Percentiles rank a stretch among this genome's conserved stretches.
Evolutionary conservation across 2,888 invertebrate genomes (phyloP).

Genomic region (Cordilura impudica): DNA sequence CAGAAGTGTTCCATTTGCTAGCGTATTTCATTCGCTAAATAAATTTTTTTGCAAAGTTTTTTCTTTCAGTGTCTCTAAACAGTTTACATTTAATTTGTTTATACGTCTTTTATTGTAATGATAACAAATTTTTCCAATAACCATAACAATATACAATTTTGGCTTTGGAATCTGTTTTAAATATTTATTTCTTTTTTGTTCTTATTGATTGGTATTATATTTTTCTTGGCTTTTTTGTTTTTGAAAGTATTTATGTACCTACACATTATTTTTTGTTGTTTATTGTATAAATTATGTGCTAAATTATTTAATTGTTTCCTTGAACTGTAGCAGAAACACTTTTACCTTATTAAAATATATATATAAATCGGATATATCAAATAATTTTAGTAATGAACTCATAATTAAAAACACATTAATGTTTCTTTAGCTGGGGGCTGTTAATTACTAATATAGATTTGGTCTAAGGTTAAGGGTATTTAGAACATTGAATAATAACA

Average conservation of each 20-base stretch:
- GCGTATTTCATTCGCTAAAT: too few species aligned
- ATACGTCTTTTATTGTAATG: not conserved
- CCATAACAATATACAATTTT: not conserved
- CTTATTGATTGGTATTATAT: not conserved
- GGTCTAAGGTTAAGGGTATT: too few species aligned
- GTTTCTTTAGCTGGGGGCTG: too few species aligned
- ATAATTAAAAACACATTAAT: not conserved
- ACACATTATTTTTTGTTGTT: not conserved
- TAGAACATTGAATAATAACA: too few species aligned
- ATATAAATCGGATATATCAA: not conserved
- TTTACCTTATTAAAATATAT: not conserved
- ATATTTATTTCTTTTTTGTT: not conserved
- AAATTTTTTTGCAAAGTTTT: too few species aligned
- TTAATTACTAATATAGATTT: too few species aligned
- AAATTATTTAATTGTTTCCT: constrained; percentile 39
- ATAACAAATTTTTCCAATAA: too few species aligned
- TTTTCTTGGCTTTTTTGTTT: not conserved
- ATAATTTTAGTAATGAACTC: not conserved
- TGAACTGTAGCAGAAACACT: constrained; percentile 15
- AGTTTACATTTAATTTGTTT: not conserved
- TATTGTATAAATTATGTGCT: constrained; percentile 13
- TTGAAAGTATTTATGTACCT: too few species aligned
- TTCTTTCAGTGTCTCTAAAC: too few species aligned
- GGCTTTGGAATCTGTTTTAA: not conserved
- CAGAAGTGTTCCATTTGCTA: too few species aligned